Base-by-base conservation (phyloP, 2,888 invertebrate species). In the Diadegma fenestrale region DNA sequence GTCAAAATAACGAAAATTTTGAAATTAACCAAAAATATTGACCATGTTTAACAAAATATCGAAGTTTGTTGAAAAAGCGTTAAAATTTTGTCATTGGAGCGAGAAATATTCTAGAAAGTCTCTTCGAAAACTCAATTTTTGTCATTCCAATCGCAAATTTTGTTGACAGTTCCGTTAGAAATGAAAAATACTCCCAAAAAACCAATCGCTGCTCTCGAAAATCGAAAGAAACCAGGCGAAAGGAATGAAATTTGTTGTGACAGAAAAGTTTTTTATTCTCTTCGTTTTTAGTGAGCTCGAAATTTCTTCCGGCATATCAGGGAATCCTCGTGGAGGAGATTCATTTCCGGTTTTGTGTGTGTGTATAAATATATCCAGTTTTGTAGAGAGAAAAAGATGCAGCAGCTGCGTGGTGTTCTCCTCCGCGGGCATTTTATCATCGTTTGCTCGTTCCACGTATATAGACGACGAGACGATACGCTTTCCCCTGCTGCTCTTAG, bases 301-400 rank as follows among this genome's bases (percentile, higher is more conserved):
- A 88, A 88, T 87, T 87, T 87, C 85, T 87, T 88, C 85, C 86
- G 86, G 84, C n/a, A n/a, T 87, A 87, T 86, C 84, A 81, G 76
- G 71, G 81, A 84, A 82, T 85, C 77, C 54, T 45, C 72, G 80
- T 68, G 84, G 79, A 87, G 82, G 43, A 87, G 82, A 87, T 87
- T 88, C 87, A 88, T 88, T 88, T 88, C 88, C 88, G 87, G 86
- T 66, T 54, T 66, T 17, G 30, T 22, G 17, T 51, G 10, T 19
- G 0, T 51, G 5, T 17, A 17, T 45, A 19, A 51, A n/a, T 64
- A 51, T 54, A n/a, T n/a, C n/a, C n/a, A 64, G 41, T 22, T 64
- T 51, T 58, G 51, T 8, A 33, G 41, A 72, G 51, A 10, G 43
- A 37, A 76, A 71, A 80, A 61, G 33, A 61, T 43, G 68, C 30